A percentile compares a stretch with the other conserved stretches of the same genome.
Conservation (phyloP, 2,113 vertebrate species). For the Pimephales promelas region DNA sequence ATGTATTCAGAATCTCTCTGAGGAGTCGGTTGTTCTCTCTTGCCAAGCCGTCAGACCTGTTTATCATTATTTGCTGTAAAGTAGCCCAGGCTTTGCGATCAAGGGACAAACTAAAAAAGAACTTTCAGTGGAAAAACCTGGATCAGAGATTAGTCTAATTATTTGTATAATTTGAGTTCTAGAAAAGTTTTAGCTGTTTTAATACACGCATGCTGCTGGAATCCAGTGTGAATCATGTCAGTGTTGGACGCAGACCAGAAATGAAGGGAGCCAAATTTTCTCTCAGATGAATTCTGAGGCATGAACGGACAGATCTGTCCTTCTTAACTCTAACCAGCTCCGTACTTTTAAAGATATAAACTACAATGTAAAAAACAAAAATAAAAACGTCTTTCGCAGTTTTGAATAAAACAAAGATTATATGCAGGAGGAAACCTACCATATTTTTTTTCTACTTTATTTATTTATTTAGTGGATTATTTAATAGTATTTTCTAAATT, state of each 20-base stretch:
- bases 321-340: slow-evolving; percentile 9
- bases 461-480: too few species aligned
- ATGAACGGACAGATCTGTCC: slow-evolving; percentile 57
- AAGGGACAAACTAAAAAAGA: background rate
- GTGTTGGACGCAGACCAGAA: slow-evolving; percentile 62
- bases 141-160: background rate
- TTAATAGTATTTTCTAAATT: too few species aligned
- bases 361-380: background rate
- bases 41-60: slow-evolving; percentile 16
- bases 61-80: slow-evolving; percentile 32
- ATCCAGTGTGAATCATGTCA: slow-evolving; percentile 57
- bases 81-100: background rate
- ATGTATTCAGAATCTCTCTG: slow-evolving; percentile 32
- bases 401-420: too few species aligned
- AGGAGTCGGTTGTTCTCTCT: slow-evolving; percentile 14
- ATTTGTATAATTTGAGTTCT: background rate
- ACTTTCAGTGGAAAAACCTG: slow-evolving; percentile 5
- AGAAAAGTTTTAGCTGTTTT: background rate
- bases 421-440: too few species aligned
- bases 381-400: too few species aligned
- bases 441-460: too few species aligned
- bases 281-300: slow-evolving; percentile 59
- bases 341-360: slow-evolving; percentile 19
- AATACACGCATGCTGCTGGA: slow-evolving; percentile 47
- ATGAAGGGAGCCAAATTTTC: slow-evolving; percentile 63